A percentile compares a stretch with the other conserved stretches of the same genome.
Conservation (phyloP, 92 coral and sea anemone species). For the Zoanthus gigantus region DNA sequence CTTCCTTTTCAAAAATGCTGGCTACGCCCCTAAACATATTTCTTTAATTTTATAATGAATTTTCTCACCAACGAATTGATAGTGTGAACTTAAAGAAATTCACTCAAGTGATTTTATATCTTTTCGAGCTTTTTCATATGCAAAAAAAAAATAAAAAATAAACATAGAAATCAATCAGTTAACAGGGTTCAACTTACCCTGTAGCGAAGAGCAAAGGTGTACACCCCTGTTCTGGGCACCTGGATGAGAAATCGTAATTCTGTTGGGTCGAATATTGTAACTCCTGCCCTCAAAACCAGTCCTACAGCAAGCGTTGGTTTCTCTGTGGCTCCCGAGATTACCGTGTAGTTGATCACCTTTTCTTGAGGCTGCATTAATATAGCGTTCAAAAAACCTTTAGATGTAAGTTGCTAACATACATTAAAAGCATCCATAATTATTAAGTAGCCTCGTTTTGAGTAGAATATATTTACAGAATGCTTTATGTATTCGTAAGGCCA, state of each 20-base stretch:
- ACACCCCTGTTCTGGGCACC: constrained; percentile 84
- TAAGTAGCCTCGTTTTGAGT: too few species aligned
- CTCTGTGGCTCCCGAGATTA: constrained; percentile 53
- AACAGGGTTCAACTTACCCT: constrained; percentile 63
- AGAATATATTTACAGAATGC: too few species aligned
- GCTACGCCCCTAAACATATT: too few species aligned
- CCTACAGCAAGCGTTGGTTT: constrained; percentile 59
- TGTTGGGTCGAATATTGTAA: constrained; percentile 61
- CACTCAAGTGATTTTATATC: too few species aligned
- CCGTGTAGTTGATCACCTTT: constrained; percentile 59
- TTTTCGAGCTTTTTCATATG: not conserved
- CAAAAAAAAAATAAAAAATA: not conserved
- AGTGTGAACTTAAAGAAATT: too few species aligned
- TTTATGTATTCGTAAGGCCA: too few species aligned
- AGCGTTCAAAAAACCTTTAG: too few species aligned
- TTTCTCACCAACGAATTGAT: too few species aligned
- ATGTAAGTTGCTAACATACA: too few species aligned
- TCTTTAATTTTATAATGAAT: too few species aligned
- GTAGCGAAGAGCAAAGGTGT: constrained; percentile 75
- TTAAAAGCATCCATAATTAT: too few species aligned
- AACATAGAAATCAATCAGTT: not conserved
- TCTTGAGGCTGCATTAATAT: constrained; percentile 56
- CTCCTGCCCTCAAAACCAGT: constrained; percentile 65
- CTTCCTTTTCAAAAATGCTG: too few species aligned
- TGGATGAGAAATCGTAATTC: constrained; percentile 59